Evolutionary conservation across 1,140 invertebrate species (phyloP).

Genomic region (Drosophila subpulchrella): DNA sequence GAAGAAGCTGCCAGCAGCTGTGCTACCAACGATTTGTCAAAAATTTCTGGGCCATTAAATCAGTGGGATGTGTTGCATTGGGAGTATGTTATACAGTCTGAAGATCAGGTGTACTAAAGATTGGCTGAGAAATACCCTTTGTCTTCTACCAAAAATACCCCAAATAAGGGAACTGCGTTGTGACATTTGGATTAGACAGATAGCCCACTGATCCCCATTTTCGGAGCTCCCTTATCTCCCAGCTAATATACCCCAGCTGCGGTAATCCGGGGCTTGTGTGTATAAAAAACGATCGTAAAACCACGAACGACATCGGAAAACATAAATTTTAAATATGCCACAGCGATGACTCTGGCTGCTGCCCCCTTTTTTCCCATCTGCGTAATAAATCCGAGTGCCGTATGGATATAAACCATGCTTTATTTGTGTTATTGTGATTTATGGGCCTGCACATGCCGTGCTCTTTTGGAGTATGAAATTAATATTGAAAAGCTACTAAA

Average conservation of each 20-base stretch:
- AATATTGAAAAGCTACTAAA: constrained; percentile 81
- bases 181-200: constrained; percentile 14
- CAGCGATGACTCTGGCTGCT: constrained; percentile 24
- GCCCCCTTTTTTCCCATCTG: constrained; percentile 52
- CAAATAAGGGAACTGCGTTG: constrained; percentile 3
- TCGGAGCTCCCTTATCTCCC: constrained; percentile 13
- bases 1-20: constrained; percentile 51
- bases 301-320: constrained; percentile 32
- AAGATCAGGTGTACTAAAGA: constrained; percentile 20
- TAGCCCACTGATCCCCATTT: constrained; percentile 9
- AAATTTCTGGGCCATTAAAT: constrained; percentile 13
- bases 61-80: constrained; percentile 12
- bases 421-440: constrained; percentile 76
- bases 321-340: constrained; percentile 55
- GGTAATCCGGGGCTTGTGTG: constrained; percentile 9
- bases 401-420: constrained; percentile 47
- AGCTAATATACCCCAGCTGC: constrained; percentile 21
- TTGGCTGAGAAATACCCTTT: not conserved
- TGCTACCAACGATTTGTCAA: constrained; percentile 64
- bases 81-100: constrained; percentile 1
- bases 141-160: not conserved
- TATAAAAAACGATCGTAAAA: constrained; percentile 51
- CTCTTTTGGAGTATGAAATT: constrained; percentile 65
- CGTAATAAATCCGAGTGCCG: constrained; percentile 69
- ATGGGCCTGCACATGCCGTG: constrained; percentile 47